Evolutionary conservation across 2,888 invertebrate species (phyloP).

Genomic region (Hemicrepidius hirtus): DNA sequence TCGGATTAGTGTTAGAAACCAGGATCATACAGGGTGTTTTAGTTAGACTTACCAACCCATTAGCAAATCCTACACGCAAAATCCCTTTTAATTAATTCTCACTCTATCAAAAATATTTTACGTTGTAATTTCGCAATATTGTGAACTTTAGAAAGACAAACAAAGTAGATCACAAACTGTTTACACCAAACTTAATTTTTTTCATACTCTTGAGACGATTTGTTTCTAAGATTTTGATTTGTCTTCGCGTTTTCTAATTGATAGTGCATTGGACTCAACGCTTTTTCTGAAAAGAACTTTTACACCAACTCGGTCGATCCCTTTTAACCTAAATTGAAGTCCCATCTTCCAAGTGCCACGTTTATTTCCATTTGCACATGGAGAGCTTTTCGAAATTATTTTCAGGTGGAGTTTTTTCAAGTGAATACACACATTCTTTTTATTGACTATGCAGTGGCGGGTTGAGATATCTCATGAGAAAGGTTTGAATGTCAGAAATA

Average conservation of each 20-base stretch:
- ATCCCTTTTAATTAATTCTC: neutral
- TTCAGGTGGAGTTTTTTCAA: neutral
- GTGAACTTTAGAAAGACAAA: slow-evolving; percentile 11
- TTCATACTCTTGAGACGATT: no score
- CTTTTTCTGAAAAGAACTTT: slow-evolving; percentile 7
- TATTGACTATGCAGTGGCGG: no score
- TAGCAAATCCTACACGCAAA: neutral
- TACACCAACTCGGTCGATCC: slow-evolving; percentile 11
- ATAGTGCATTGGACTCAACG: no score
- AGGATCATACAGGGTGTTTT: slow-evolving; percentile 34
- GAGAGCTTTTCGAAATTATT: slow-evolving; percentile 5
- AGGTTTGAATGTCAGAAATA: no score
- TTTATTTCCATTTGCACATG: slow-evolving; percentile 3
- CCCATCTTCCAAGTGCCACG: slow-evolving; percentile 5
- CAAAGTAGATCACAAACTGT: neutral
- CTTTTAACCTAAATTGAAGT: slow-evolving; percentile 11
- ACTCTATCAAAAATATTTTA: neutral
- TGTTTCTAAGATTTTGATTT: slow-evolving; percentile 2
- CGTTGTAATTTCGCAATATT: no score
- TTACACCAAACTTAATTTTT: no score
- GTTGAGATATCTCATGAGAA: no score
- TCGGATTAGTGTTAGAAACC: slow-evolving; percentile 29
- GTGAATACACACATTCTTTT: no score
- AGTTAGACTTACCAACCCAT: slow-evolving; percentile 23
- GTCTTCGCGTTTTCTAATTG: no score